Conservation (phyloP, 2,888 invertebrate species). For the Athrips mouffetella region DNA sequence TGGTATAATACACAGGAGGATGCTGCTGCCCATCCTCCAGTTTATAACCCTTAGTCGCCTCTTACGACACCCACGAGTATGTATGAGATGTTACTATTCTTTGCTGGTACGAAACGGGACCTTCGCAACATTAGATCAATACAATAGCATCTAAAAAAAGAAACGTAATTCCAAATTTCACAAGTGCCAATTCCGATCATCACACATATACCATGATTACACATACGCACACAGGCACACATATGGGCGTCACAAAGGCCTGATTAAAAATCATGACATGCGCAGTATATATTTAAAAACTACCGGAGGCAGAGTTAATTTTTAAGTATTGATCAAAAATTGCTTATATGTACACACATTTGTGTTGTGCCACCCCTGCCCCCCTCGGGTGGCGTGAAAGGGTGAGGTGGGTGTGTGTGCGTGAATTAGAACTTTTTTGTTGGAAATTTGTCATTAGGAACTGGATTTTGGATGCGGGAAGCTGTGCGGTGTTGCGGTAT, state of each 20-base stretch:
- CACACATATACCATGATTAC: conserved; percentile 30
- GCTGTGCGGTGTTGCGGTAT: conserved; percentile 2
- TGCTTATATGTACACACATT: conserved; percentile 59
- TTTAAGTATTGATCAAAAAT: conserved; percentile 79
- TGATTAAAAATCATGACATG: conserved; percentile 79
- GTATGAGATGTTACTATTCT: neutral
- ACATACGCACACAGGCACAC: conserved; percentile 37
- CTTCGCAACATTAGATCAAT: conserved; percentile 6
- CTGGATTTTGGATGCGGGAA: conserved; percentile 32
- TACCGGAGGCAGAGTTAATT: conserved; percentile 76
- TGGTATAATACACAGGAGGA: no score
- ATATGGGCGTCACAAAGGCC: conserved; percentile 61
- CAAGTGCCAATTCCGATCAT: conserved; percentile 13
- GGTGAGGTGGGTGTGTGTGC: conserved; percentile 40
- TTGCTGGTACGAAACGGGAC: neutral
- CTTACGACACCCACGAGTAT: neutral
- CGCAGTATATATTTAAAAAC: conserved; percentile 77
- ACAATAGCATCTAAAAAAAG: conserved; percentile 4
- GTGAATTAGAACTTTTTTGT: conserved; percentile 69
- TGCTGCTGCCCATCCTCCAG: no score
- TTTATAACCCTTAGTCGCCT: neutral
- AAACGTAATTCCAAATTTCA: conserved; percentile 8
- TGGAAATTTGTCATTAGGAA: conserved; percentile 70
- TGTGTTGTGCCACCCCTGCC: conserved; percentile 21
- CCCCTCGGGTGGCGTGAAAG: conserved; percentile 25